These are phyloP conservation scores for human (Homo sapiens) DNA, from an alignment of 2,113 vertebrate genomes.

Conservation along the genomic window GRCh38 chr22:38026001-38026500, in stretches of 20 bases:
- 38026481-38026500: constrained; percentile 19
- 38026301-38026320: background rate
- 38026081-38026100: background rate
- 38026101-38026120: accelerated
- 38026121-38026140: background rate
- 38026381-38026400: background rate
- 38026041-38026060: background rate
- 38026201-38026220: background rate
- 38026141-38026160: background rate
- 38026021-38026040: background rate
- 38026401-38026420: background rate
- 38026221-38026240: background rate
- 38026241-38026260: background rate
- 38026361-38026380: background rate
- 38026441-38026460: background rate
- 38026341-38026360: background rate
- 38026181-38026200: background rate
- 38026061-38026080: background rate
- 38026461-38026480: constrained; percentile 44
- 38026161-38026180: background rate
- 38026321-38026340: background rate
- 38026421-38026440: background rate
- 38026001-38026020: accelerated
- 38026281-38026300: background rate
- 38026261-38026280: background rate